A percentile compares a stretch with the other conserved stretches of the same genome.
These are phyloP conservation scores for Tryphoninae sp. DNA, from an alignment of 2,888 invertebrate genomes.

Conservation along the genomic window DNA sequence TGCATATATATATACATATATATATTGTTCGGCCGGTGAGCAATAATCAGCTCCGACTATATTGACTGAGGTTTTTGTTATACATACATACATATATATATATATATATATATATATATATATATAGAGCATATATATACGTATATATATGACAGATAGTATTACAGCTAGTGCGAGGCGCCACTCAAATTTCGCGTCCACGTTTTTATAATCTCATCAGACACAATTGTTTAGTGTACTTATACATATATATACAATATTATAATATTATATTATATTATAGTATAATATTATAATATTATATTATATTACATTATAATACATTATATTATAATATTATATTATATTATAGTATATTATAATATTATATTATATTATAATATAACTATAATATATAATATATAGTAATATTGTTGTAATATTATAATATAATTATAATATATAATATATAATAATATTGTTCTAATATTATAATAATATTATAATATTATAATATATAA, in stretches of 20 bases:
- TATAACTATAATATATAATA: no score
- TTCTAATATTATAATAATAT: no score
- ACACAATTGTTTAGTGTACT: slow-evolving; percentile 62
- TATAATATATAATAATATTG: no score
- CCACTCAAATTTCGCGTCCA: slow-evolving; percentile 62
- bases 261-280: no score
- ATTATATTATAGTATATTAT: no score
- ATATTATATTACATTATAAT: no score
- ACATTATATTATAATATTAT: no score
- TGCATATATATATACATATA: slow-evolving; percentile 62
- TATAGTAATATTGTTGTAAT: no score
- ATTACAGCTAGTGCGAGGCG: slow-evolving; percentile 41
- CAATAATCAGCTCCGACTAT: slow-evolving; percentile 58
- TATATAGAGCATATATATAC: slow-evolving; percentile 48
- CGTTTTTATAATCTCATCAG: slow-evolving; percentile 59
- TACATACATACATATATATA: slow-evolving; percentile 48
- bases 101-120: slow-evolving; percentile 38
- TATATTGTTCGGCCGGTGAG: slow-evolving; percentile 60
- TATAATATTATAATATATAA: no score
- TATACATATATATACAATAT: slow-evolving; percentile 22
- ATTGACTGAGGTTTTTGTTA: slow-evolving; percentile 58
- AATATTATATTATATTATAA: no score
- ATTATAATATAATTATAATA: no score
- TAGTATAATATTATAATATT: no score
- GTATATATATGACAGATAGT: slow-evolving; percentile 53